Conservation (phyloP, 2,113 vertebrate genomes). For the Scytalopus superciliaris region DNA sequence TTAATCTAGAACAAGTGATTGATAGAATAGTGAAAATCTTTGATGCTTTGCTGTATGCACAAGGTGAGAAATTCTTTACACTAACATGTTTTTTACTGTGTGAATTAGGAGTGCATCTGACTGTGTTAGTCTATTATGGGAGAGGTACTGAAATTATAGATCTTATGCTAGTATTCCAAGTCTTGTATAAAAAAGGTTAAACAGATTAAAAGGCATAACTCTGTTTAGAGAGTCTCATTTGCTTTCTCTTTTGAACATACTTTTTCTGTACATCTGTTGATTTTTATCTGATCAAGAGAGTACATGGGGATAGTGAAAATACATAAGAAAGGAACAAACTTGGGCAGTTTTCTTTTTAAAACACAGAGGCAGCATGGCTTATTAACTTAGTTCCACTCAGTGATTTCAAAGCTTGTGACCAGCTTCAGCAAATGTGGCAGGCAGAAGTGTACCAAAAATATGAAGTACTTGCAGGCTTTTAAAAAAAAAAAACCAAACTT, state of each 20-base stretch:
- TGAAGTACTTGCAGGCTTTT: not conserved
- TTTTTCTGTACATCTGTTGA: not conserved
- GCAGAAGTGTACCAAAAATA: not conserved
- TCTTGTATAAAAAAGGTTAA: not conserved
- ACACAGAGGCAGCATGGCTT: not conserved
- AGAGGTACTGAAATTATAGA: not conserved
- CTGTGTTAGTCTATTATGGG: not conserved
- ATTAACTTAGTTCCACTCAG: not conserved
- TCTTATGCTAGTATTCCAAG: not conserved
- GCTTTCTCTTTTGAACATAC: not conserved
- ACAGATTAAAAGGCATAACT: no score
- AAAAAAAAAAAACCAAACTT: not conserved
- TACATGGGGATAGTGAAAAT: not conserved
- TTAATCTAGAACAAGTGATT: conserved; percentile 66
- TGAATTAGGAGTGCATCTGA: not conserved
- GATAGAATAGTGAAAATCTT: conserved; percentile 79
- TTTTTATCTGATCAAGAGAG: not conserved
- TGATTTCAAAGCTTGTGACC: not conserved
- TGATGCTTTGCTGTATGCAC: conserved; percentile 88
- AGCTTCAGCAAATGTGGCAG: not conserved
- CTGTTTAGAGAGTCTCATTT: not conserved
- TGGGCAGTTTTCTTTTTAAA: not conserved
- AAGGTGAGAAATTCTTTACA: conserved; percentile 73
- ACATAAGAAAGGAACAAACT: accelerated
- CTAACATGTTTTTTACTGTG: not conserved